These are phyloP conservation scores for Potamarius usumacintae DNA, from an alignment of 2,113 vertebrate genomes.

Conservation along the genomic window DNA sequence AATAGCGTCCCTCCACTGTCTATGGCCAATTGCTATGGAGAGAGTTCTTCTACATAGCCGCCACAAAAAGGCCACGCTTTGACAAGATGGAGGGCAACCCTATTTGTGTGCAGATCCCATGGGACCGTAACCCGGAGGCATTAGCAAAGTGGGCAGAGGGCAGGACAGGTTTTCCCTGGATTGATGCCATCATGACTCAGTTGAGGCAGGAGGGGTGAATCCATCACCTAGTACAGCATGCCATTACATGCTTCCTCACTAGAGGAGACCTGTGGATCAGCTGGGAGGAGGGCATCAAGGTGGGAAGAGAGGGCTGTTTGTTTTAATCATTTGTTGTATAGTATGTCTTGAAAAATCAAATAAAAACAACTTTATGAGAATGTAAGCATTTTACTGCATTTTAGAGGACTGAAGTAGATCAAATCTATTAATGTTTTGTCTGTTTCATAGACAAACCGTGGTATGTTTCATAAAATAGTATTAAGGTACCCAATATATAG, in stretches of 20 bases:
- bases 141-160: slow-evolving; percentile 97
- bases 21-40: slow-evolving; percentile 94
- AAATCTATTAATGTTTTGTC: background rate
- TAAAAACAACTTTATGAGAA: background rate
- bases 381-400: background rate
- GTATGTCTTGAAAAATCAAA: background rate
- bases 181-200: slow-evolving; percentile 89
- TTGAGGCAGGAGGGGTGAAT: slow-evolving; percentile 89
- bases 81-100: slow-evolving; percentile 98
- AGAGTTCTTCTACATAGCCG: slow-evolving; percentile 95
- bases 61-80: slow-evolving; percentile 92
- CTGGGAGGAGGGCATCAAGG: slow-evolving; percentile 98
- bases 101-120: slow-evolving; percentile 94
- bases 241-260: slow-evolving; percentile 91
- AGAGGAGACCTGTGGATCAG: slow-evolving; percentile 95
- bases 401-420: background rate
- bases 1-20: slow-evolving; percentile 88
- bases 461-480: background rate
- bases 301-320: slow-evolving; percentile 50
- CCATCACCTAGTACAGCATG: slow-evolving; percentile 86
- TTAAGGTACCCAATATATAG: background rate
- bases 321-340: background rate
- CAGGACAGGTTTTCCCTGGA: slow-evolving; percentile 87
- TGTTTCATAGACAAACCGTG: background rate
- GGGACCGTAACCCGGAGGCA: slow-evolving; percentile 92